Evolutionary conservation across 2,113 vertebrate species (phyloP), one percentile per base, ranked within the genome.

Genomic region (Potamarius usumacintae): DNA sequence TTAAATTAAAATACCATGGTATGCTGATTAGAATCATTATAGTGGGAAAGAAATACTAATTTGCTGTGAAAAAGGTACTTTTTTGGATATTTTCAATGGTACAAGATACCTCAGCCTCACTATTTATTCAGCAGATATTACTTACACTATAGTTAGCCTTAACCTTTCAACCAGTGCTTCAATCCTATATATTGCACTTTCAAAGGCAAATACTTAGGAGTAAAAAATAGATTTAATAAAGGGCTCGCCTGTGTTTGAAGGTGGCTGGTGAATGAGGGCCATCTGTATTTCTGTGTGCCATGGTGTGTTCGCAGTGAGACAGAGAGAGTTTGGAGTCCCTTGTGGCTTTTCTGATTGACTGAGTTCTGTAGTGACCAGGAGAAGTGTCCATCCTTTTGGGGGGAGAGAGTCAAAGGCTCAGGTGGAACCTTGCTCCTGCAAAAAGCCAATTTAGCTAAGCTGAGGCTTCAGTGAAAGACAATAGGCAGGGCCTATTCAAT

Each of bases 401-500:
- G 78, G 84, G 5, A n/a, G 34, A 77, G 79, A 82, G 48, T 42
- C 52, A 71, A 74, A 82, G 86, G 69, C 89, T 89, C 89, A 92
- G 86, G 85, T 86, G 90, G 86, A 72, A 63, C 83, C 22, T 80
- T 55, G 63, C 76, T 88, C 63, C 55, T 84, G 85, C 81, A 89
- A 85, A 91, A 91, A 91, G 89, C 76, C 86, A 89, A 90, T 91
- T 90, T 91, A 76, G 85, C 88, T 84, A 88, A 85, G 57, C 81
- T 83, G 83, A 76, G 78, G 63, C 83, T 74, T 74, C 58, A 71
- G 53, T 74, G 52, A 83, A 82, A 85, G 60, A 87, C 85, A 82
- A 80, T 17, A 85, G 72, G 57, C 22, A 74, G 81, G 84, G 79
- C 52, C 12, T 62, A 80, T 87, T 82, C 52, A 81, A 88, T 90